Conservation (phyloP, 1,140 invertebrate species). For the Euwallacea fornicatus region DNA sequence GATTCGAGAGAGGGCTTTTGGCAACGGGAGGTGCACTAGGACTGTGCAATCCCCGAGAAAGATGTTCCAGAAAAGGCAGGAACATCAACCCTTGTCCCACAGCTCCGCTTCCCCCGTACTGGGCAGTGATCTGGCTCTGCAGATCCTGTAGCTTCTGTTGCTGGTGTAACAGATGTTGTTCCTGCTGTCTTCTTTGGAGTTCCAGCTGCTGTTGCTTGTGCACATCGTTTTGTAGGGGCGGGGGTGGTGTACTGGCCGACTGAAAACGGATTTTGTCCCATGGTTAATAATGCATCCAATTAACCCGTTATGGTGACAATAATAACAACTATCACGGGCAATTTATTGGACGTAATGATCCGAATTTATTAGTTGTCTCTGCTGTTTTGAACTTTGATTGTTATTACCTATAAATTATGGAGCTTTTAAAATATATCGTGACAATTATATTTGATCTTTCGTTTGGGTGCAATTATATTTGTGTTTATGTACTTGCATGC, state of each 20-base stretch:
- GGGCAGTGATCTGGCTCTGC: slow-evolving; percentile 53
- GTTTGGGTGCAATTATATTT: no score
- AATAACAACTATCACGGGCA: background rate
- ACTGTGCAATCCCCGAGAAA: slow-evolving; percentile 50
- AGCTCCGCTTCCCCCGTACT: slow-evolving; percentile 48
- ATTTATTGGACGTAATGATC: background rate
- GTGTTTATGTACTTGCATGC: no score
- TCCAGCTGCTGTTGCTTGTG: slow-evolving; percentile 53
- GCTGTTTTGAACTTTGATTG: background rate
- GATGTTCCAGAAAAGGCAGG: slow-evolving; percentile 60
- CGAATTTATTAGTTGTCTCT: background rate
- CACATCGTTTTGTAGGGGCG: slow-evolving; percentile 50
- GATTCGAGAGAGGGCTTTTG: slow-evolving; percentile 47
- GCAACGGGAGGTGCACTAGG: slow-evolving; percentile 41
- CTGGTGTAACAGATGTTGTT: slow-evolving; percentile 56
- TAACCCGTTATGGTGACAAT: background rate
- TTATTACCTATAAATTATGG: background rate
- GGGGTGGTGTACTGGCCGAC: slow-evolving; percentile 42
- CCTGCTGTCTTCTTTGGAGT: slow-evolving; percentile 55
- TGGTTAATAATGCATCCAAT: background rate
- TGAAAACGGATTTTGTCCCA: slow-evolving; percentile 42
- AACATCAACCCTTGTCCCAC: slow-evolving; percentile 57
- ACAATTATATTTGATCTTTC: background rate
- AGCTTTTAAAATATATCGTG: background rate
- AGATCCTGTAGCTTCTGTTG: slow-evolving; percentile 60